Base-by-base conservation (phyloP, 2,888 invertebrate genomes). In the Ametastegia equiseti region DNA sequence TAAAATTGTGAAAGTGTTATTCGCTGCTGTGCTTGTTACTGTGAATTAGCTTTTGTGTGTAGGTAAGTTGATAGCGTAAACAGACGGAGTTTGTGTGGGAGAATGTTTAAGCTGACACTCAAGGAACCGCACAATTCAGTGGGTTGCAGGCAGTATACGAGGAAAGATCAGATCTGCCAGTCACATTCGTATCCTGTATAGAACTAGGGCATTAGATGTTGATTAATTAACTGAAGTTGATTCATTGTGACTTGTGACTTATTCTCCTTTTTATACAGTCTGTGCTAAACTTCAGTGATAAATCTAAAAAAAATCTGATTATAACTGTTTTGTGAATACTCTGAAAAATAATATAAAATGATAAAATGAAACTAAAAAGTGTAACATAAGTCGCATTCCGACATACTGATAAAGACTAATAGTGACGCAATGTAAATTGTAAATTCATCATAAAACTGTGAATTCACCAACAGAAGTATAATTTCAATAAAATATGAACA, bases 71-170 rank as follows among this genome's bases (percentile, higher is more conserved):
- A 69, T 67, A 81, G 69, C 79, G 47, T 81, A 80, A 81, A 79
- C 81, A 80, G 30, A 79, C 54, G 45, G 47, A 47, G 27, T 36
- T 50, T 50, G 82, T 81, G 84, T 83, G 80, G 80, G 86, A 84
- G 85, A 86, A 83, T 85, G 85, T 86, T 87, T 82, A 84, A 86
- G 82, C 84, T 83, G 85, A 84, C 85, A 86, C 85, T 85, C 85
- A 83, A 81, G 84, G 85, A 86, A 86, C 83, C 80, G 84, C 84
- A 84, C 84, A 84, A 85, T 87, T 87, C 88, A 90, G 90, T 90
- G 83, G 84, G 83, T 83, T 84, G 81, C 84, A 83, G 83, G 83
- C 83, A 83, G 85, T 82, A 83, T 82, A 82, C 80, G 47, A 81
- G 82, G 82, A 80, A 84, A 84, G 78, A 78, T 63, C 78, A 78